phyloP scores from a whole-genome alignment of 2,797 vertebrate species.

The Sciaenops ocellatus region DNA sequence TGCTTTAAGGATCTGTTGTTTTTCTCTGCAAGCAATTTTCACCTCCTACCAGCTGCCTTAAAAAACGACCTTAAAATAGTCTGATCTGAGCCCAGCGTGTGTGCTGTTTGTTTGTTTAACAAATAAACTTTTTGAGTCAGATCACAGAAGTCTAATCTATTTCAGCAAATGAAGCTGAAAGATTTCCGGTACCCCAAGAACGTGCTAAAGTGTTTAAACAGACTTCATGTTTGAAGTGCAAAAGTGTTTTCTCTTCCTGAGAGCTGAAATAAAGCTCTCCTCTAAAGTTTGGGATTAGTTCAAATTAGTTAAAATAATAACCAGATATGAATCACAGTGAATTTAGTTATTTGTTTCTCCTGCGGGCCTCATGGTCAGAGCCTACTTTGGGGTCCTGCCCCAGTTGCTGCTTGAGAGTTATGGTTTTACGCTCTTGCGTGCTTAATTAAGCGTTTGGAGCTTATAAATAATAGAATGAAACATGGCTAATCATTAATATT shows the following conservation, averaged over 20 bases:
- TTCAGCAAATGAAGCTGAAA: constrained; percentile 19
- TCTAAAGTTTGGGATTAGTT: constrained; percentile 18
- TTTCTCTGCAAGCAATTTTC: constrained; percentile 57
- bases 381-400: constrained; percentile 52
- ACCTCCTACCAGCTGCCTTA: constrained; percentile 43
- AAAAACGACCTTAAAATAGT: constrained; percentile 34
- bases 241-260: constrained; percentile 14
- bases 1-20: constrained; percentile 31
- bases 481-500: neutral
- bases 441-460: constrained; percentile 21
- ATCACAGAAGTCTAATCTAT: constrained; percentile 17
- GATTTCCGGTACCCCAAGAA: neutral
- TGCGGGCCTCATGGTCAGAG: constrained; percentile 17
- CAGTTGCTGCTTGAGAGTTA: constrained; percentile 13
- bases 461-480: constrained; percentile 24
- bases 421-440: constrained; percentile 38
- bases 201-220: constrained; percentile 15
- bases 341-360: neutral
- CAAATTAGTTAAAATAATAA: constrained; percentile 12
- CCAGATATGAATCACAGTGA: constrained; percentile 18
- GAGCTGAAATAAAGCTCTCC: neutral
- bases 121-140: constrained; percentile 30
- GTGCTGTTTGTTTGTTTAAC: constrained; percentile 32
- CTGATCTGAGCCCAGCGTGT: constrained; percentile 6
- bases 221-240: constrained; percentile 33